Conservation (phyloP, 1,140 invertebrate genomes). For the Formica exsecta region DNA sequence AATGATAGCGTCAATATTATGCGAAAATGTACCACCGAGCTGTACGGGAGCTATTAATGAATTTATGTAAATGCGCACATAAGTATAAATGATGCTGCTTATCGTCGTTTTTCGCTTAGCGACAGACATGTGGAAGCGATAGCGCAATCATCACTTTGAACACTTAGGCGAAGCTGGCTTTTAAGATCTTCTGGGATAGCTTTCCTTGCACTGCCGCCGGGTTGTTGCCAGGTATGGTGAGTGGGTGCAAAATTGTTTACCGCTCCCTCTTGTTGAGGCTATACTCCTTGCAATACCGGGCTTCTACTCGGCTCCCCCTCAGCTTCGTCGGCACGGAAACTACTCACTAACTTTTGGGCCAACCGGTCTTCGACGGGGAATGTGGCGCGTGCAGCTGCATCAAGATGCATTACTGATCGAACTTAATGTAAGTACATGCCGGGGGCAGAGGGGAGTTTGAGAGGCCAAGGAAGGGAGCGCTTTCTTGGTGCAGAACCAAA, state of each 20-base stretch:
- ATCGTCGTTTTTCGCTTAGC: slow-evolving; percentile 25
- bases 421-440: slow-evolving; percentile 62
- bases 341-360: slow-evolving; percentile 57
- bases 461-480: not conserved
- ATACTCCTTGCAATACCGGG: slow-evolving; percentile 9
- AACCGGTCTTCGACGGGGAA: slow-evolving; percentile 53
- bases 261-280: slow-evolving; percentile 28
- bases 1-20: not conserved
- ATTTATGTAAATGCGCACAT: slow-evolving; percentile 29
- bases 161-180: slow-evolving; percentile 41
- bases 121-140: not conserved
- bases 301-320: not conserved
- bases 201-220: not conserved
- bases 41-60: not conserved
- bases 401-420: slow-evolving; percentile 59
- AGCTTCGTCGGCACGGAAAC: slow-evolving; percentile 53
- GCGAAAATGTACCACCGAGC: not conserved
- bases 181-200: slow-evolving; percentile 54
- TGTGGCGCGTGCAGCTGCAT: slow-evolving; percentile 58
- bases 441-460: not conserved
- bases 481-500: slow-evolving; percentile 12
- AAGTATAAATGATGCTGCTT: slow-evolving; percentile 24
- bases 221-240: slow-evolving; percentile 23
- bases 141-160: slow-evolving; percentile 20
- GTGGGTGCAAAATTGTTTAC: slow-evolving; percentile 55